Evolutionary conservation across 2,113 vertebrate genomes (phyloP), one percentile per base, ranked within the genome.

Genomic region (Scomber japonicus): DNA sequence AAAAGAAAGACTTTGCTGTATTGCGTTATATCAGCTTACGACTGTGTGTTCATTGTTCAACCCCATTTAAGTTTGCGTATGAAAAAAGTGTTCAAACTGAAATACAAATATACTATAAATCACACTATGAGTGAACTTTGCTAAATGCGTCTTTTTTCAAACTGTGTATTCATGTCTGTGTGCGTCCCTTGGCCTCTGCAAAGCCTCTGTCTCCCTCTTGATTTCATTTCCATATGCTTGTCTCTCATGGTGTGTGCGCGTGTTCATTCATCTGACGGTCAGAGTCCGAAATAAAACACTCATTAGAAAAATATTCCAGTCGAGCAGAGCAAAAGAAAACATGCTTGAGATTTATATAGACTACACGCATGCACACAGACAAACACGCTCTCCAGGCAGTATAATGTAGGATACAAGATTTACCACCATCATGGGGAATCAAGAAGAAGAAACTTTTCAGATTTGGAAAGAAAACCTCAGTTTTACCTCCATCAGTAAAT

Each of bases 271-370:
- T 66, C 49, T 81, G 35, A 71, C 45, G 72, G 46, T 84, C 64
- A 10, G 48, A 65, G 67, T 80, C 71, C 56, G 55, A 74, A 88
- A 90, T 86, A 80, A 86, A 89, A 77, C 74, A 63, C 55, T 83
- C 57, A 76, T 91, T 89, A 86, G 74, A 88, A 71, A 88, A 84
- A 86, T 90, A 69, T 88, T 92, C 80, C 72, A 78, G 19, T 86
- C 16, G 76, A 75, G 83, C 80, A 78, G 15, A 85, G 85, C 44
- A 57, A 91, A 82, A 80, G 80, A 90, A 91, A 92, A 87, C 81
- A 85, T 5, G 21, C 49, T 19, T 56, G 62, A 64, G 81, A 86
- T 89, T 86, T 79, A 91, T 66, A 77, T 48, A 71, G 44, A 59
- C 68, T 63, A 35, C 56, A 56, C 63, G 67, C 73, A 77, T 30